Conservation (phyloP, 2,113 vertebrate species). For the Ciconia stormi region DNA sequence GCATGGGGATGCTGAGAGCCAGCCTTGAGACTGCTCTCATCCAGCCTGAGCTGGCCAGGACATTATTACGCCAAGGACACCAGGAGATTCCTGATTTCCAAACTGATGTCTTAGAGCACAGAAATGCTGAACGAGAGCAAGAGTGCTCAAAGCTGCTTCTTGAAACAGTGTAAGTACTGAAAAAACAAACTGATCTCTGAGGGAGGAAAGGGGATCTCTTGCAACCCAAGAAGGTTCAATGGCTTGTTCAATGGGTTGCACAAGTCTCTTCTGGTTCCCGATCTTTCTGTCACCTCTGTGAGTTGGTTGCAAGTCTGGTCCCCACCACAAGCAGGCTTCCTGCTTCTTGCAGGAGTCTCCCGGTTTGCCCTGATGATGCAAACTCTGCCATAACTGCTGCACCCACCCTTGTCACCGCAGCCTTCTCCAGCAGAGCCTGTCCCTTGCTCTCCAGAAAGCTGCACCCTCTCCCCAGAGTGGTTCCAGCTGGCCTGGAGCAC, state of each 20-base stretch:
- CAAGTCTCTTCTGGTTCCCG: background rate
- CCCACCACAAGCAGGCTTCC: background rate
- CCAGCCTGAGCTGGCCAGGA: background rate
- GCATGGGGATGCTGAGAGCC: background rate
- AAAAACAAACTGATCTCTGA: background rate
- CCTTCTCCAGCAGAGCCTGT: background rate
- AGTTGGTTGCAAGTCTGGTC: background rate
- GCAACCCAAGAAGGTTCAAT: background rate
- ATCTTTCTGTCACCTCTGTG: background rate
- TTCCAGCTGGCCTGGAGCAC: background rate
- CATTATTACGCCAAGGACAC: background rate
- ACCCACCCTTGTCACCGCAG: background rate
- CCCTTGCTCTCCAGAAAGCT: background rate
- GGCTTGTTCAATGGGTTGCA: background rate
- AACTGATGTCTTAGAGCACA: fast-evolving
- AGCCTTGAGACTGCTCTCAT: background rate
- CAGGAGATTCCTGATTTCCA: background rate
- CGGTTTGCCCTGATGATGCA: background rate
- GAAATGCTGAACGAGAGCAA: background rate
- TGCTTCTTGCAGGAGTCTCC: background rate
- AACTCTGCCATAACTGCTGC: background rate
- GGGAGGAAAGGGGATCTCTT: background rate
- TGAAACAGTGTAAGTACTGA: background rate
- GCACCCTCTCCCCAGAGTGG: background rate
- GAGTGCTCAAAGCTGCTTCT: background rate